Base-by-base conservation (phyloP, 2,113 vertebrate species). In the Embiotoca jacksoni region DNA sequence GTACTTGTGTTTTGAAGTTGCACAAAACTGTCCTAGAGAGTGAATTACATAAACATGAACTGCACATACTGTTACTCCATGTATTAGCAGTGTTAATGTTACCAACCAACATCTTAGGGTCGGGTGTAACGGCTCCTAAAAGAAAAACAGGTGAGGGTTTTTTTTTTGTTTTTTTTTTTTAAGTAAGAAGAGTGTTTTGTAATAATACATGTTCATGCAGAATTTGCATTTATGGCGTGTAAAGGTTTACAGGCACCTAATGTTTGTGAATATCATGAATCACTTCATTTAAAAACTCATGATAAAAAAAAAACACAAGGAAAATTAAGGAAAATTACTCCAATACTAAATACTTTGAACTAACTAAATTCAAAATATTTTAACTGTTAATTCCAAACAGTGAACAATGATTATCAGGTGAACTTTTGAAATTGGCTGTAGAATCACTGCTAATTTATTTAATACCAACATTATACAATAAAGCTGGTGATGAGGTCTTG, bases 381-480 rank as follows among this genome's bases (percentile, higher is more conserved):
- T 82, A 64, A 78, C 83, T 82, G 49, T 69, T 80, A 6, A 83
- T 87, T 82, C 70, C 1, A 75, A 56, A 78, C 70, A 62, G 41
- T 54, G 62, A 82, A 82, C 52, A 63, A 80, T 75, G 66, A 87
- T 52, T 59, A 80, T 60, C 37, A 13, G 13, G 32, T 72, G 69
- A 69, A 82, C 75, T 75, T 69, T 63, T 49, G 35, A 71, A 82
- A 89, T 72, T 58, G 81, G 39, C 56, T 6, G 35, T 47, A 50
- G 70, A 88, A 44, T 54, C 66, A 74, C 70, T 64, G 52, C 23
- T 82, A 64, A 91, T 88, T 87, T 80, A 88, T 68, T 70, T 41
- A 66, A 78, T 52, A 62, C 70, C 37, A 67, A 56, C 15, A 61
- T 68, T 64, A 46, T 3, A 67, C 35, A 73, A 52, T 60, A 14